Evolutionary conservation across 2,888 invertebrate genomes (phyloP), one percentile per base, ranked within the genome.

Genomic region (Nymphalis polychloros): DNA sequence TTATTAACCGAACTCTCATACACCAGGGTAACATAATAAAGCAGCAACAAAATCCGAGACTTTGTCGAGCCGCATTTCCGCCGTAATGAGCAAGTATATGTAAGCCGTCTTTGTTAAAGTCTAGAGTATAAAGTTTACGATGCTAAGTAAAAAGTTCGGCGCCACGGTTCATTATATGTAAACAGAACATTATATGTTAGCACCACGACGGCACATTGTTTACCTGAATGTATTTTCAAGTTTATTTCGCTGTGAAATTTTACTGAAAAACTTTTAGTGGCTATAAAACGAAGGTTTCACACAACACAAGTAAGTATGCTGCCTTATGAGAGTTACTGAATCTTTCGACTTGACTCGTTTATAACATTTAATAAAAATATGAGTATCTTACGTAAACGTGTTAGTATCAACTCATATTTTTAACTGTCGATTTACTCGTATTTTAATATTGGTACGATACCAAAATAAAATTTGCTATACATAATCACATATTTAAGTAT

Each of bases 101-200:
- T 50, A 19, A 47, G 52, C 53, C 16, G 23, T 48, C 48, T 69
- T 68, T 68, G 53, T 67, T 57, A 67, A 67, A 69, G 67, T 64
- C 61, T 23, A 59, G 19, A 47, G 52, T 62, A 46, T 62, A 69
- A 69, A 69, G 67, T 69, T 71, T 67, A 67, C 61, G 61, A 66
- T 31, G 55, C 57, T 64, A 67, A 71, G 71, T 71, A 63, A 69
- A 69, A 71, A 69, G 67, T 69, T 71, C 5, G 57, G 52, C 59
- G 47, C 48, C 49, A 48, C 66, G 71, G 63, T 66, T 71, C 71
- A 68, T 68, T 66, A 68, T 63, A 63, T 52, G n/a, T 68, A 48
- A 60, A 23, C 48, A 59, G 64, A 59, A 67, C 61, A 64, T 68
- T 66, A 57, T 48, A 63, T 66, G 68, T 61, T 61, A 64, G 59